Conservation (phyloP, 2,888 invertebrate genomes). For the Epistrophe eligans region DNA sequence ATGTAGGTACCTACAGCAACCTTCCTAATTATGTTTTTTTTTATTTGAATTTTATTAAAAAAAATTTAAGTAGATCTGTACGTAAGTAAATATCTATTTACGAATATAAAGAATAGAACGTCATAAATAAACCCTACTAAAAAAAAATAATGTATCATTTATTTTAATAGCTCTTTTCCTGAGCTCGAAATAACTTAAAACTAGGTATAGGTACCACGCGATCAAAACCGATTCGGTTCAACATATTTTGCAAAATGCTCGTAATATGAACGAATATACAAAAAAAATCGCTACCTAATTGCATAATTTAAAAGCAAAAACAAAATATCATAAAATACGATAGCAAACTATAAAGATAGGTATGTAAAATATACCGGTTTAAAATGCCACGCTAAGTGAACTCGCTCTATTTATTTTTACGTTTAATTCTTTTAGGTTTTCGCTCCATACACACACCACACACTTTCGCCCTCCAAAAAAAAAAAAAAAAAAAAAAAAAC, state of each 20-base stretch:
- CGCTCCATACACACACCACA: slow-evolving; percentile 38
- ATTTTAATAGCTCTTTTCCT: slow-evolving; percentile 38
- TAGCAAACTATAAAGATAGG: neutral
- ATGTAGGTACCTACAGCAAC: neutral
- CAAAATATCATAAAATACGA: slow-evolving; percentile 34
- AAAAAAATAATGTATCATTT: neutral
- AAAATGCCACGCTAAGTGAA: slow-evolving; percentile 74
- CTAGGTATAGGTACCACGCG: neutral
- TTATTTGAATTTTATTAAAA: neutral
- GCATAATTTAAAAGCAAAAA: slow-evolving; percentile 66
- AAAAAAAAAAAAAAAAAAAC: slow-evolving; percentile 16
- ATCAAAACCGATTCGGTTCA: slow-evolving; percentile 60
- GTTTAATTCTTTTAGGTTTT: slow-evolving; percentile 69
- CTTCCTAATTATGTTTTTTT: neutral
- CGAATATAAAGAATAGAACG: neutral
- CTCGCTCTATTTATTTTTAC: slow-evolving; percentile 75
- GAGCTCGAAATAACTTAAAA: slow-evolving; percentile 31
- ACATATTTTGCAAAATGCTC: slow-evolving; percentile 30
- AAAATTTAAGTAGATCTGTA: no score
- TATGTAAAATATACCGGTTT: slow-evolving; percentile 59
- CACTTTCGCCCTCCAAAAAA: slow-evolving; percentile 56
- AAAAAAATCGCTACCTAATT: slow-evolving; percentile 59
- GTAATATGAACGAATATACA: slow-evolving; percentile 8
- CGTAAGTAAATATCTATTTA: neutral
- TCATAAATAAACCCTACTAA: neutral